Base-by-base conservation (phyloP, 2,113 vertebrate species). In the Lophotis ruficrista region DNA sequence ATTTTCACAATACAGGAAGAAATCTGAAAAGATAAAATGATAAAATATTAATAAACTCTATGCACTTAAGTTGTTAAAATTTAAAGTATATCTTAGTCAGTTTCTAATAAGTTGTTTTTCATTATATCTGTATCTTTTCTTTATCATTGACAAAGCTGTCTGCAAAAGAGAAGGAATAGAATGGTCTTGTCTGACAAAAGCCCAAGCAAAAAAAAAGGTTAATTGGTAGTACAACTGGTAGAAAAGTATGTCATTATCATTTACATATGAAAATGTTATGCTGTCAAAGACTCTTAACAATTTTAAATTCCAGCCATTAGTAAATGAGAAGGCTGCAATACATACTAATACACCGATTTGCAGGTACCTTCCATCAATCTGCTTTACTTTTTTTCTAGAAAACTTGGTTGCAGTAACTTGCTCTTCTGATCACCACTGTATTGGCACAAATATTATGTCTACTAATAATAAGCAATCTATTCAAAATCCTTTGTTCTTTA, bases 271-370 rank as follows among this genome's bases (percentile, higher is more conserved):
- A 94, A 92, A 90, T 62, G 14, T 84, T 92, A 69, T 31, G 50
- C 66, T 92, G n/a, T 83, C 62, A 92, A 82, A 85, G 35, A 30
- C 16, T 64, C 64, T 27, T 27, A 37, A 22, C 71, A 65, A 89
- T 95, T 88, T 95, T 80, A 73, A 76, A 81, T 95, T 90, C 71
- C 11, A 50, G 54, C 28, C 20, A 72, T 85, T 90, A 85, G 60
- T 85, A 90, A 93, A 76, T 83, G 35, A 79, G 76, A 80, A 77
- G 68, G 19, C n/a, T 84, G 61, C 62, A 88, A 35, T 15, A 80
- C 71, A 69, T 64, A 13, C 38, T 83, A 85, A 69, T 77, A 60
- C 18, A 41, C 12, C 48, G 45, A 3, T 85, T 87, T 91, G 9
- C 38, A 69, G 22, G 19, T 85, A 72, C 30, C 38, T 65, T 89